These are phyloP conservation scores for Saguinus midas DNA, from an alignment of 2,113 vertebrate species.

Conservation along the genomic window DNA sequence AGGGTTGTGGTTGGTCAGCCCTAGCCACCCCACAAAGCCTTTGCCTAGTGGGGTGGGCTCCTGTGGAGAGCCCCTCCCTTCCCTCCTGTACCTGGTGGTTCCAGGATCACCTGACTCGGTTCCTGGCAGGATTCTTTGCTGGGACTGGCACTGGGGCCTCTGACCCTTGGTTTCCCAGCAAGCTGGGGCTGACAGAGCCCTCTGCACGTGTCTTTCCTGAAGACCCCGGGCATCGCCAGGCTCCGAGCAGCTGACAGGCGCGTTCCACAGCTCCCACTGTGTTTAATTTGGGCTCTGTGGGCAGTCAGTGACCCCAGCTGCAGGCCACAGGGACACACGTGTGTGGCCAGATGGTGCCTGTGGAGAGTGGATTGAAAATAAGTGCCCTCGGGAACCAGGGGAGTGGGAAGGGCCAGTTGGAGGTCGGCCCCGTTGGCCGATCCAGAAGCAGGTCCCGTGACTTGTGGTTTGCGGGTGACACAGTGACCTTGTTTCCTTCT, in stretches of 20 bases:
- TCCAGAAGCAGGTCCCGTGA: background rate
- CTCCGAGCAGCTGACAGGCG: rapidly evolving
- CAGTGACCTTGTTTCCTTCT: background rate
- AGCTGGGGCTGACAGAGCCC: background rate
- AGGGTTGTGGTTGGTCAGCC: background rate
- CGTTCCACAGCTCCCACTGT: rapidly evolving
- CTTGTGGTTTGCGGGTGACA: background rate
- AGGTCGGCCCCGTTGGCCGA: background rate
- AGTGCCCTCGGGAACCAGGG: background rate
- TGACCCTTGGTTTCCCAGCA: background rate
- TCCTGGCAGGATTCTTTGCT: background rate
- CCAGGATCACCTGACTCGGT: background rate
- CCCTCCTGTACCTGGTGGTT: rapidly evolving
- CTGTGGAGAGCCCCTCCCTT: rapidly evolving
- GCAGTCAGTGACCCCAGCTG: too few species aligned
- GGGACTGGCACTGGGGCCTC: too few species aligned
- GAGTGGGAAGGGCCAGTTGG: background rate
- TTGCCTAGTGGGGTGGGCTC: background rate
- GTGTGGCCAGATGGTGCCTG: background rate
- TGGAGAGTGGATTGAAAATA: background rate
- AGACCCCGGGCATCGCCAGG: rapidly evolving
- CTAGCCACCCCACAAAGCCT: background rate
- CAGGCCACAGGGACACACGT: background rate
- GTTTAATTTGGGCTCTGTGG: background rate
- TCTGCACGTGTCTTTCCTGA: rapidly evolving